Conservation (phyloP, 2,888 invertebrate species). For the Punctoribates punctum region DNA sequence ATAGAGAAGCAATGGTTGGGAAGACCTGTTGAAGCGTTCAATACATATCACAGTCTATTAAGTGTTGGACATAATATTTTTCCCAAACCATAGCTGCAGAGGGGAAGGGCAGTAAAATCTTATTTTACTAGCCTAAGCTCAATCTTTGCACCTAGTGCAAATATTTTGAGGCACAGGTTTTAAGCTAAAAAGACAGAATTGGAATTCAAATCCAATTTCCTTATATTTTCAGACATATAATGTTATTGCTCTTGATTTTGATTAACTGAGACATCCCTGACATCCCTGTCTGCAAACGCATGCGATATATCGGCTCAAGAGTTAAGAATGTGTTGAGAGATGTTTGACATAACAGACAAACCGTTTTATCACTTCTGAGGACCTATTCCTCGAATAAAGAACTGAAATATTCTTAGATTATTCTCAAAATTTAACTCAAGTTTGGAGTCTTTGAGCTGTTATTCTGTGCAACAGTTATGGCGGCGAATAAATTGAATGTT, state of each 20-base stretch:
- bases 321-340: neutral
- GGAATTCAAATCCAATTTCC: no score
- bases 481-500: neutral
- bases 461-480: neutral
- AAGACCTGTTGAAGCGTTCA: slow-evolving; percentile 2
- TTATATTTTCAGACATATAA: no score
- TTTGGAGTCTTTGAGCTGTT: neutral
- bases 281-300: neutral
- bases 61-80: neutral
- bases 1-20: neutral
- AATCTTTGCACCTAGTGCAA: no score
- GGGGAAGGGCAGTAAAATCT: no score
- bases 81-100: no score
- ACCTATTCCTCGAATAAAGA: neutral
- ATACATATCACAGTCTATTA: slow-evolving; percentile 5
- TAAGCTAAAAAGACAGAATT: no score
- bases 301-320: neutral
- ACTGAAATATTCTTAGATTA: no score
- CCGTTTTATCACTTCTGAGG: neutral
- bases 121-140: no score
- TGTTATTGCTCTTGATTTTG: no score
- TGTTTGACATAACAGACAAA: neutral
- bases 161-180: no score
- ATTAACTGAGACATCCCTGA: no score
- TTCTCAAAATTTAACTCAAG: no score